phyloP scores from a whole-genome alignment of 2,888 invertebrate genomes.

The Acanthosepion esculentum region DNA sequence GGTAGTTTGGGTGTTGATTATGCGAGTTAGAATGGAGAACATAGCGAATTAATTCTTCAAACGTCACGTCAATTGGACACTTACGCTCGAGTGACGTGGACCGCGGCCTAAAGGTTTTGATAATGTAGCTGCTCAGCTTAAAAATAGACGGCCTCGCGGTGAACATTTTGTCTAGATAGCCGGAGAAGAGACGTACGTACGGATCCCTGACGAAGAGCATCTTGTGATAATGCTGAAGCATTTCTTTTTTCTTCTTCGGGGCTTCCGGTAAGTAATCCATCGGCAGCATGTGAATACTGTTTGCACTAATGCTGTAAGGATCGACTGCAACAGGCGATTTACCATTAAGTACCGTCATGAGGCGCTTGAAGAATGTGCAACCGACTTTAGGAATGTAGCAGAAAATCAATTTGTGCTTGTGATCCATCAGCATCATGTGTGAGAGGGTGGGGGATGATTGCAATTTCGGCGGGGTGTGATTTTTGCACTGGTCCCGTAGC shows the following conservation, averaged over 20 bases:
- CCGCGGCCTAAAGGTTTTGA: neutral
- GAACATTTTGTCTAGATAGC: constrained; percentile 43
- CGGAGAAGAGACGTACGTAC: constrained; percentile 24
- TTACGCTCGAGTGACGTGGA: neutral
- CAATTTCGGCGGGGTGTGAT: neutral
- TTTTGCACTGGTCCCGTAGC: neutral
- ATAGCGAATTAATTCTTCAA: constrained; percentile 37
- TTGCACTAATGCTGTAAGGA: neutral
- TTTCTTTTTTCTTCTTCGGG: neutral
- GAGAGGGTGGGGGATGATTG: neutral
- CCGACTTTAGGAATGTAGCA: constrained; percentile 38
- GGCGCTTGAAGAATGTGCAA: constrained; percentile 36
- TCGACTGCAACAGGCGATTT: neutral
- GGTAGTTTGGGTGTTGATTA: neutral
- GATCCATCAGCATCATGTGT: neutral
- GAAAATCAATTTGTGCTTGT: neutral
- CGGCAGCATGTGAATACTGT: neutral
- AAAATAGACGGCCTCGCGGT: neutral
- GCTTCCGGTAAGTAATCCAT: neutral
- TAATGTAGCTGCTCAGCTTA: neutral
- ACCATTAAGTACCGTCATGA: neutral
- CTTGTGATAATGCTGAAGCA: neutral
- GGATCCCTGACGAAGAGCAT: constrained; percentile 40
- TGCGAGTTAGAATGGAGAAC: neutral
- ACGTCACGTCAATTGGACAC: constrained; percentile 1